These are phyloP conservation scores for Stenchaetothrips biformis DNA, from an alignment of 2,888 invertebrate species.

Conservation along the genomic window DNA sequence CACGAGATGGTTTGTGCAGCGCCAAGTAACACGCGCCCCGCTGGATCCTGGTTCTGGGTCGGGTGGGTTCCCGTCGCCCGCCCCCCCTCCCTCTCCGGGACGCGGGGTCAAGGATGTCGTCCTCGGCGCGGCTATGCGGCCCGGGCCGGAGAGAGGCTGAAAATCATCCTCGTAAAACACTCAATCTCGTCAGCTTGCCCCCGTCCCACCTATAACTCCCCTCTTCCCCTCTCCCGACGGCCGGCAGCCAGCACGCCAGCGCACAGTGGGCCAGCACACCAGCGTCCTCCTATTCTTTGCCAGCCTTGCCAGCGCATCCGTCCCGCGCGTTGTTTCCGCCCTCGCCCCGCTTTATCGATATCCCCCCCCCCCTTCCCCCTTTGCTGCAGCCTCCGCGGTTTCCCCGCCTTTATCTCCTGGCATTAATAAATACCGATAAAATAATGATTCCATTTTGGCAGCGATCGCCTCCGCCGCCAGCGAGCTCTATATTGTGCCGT, in stretches of 20 bases:
- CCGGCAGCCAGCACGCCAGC: background rate
- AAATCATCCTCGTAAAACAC: constrained; percentile 20
- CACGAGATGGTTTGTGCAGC: too few species aligned
- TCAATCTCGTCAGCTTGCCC: constrained; percentile 10
- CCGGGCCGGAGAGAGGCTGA: background rate
- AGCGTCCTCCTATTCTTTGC: background rate
- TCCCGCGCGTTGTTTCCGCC: background rate
- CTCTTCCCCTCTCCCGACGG: too few species aligned
- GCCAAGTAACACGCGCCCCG: too few species aligned
- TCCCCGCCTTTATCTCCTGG: background rate
- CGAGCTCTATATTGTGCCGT: too few species aligned
- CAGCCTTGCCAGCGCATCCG: background rate
- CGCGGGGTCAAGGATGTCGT: too few species aligned
- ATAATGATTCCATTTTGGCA: too few species aligned
- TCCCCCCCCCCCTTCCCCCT: background rate
- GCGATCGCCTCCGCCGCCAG: too few species aligned
- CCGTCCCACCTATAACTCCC: background rate
- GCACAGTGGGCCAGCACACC: background rate
- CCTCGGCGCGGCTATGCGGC: too few species aligned
- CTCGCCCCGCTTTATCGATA: background rate
- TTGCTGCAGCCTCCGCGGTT: background rate
- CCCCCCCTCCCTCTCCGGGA: too few species aligned
- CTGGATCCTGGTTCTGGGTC: too few species aligned
- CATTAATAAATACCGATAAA: too few species aligned
- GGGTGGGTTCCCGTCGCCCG: too few species aligned